Evolutionary conservation across 2,113 vertebrate species (phyloP), one percentile per base, ranked within the genome.

Genomic region (Sula dactylatra): DNA sequence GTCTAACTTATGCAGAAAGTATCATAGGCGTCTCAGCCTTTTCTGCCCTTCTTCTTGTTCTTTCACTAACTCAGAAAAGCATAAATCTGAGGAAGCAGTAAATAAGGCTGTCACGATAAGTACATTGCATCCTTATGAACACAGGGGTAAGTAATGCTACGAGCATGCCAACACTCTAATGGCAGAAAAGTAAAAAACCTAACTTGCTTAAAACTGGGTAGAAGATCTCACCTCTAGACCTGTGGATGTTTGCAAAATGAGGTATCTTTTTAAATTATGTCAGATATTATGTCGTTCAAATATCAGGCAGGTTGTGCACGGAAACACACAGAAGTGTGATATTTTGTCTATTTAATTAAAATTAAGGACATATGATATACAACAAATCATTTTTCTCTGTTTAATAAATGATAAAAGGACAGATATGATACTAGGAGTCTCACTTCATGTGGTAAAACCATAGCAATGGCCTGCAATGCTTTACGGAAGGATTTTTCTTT

Each of bases 301-400:
- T 54, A 56, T 34, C 29, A 55, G 21, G 27, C 7, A 62, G 25
- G 14, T 44, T 64, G 26, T 47, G 36, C 64, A 61, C 0, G 0
- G 44, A 94, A 84, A 16, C 18, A 36, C 13, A 16, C 3, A 3
- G 14, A 85, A 78, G 42, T 45, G 21, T 2, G 2, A 8, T 13
- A 79, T 65, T 79, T 54, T 76, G 45, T 45, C 45, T 64, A 4
- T 36, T 67, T 69, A 45, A 44, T 52, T 24, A 92, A 95, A 88
- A 73, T 70, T 66, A 77, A 77, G 56, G 29, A n/a, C 8, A 26
- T 42, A 36, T 11, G 31, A 82, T 61, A 69, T 6, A 44, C 3
- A 83, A 38, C 4, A 84, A 73, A 44, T 47, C 1, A 31, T 70
- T 82, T 61, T 67, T 72, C 49, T 62, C 31, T 61, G 15, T 70